Evolutionary conservation across 2,797 vertebrate genomes (phyloP), one percentile per base, ranked within the genome.

Genomic region (Urocyon cinereoargenteus): DNA sequence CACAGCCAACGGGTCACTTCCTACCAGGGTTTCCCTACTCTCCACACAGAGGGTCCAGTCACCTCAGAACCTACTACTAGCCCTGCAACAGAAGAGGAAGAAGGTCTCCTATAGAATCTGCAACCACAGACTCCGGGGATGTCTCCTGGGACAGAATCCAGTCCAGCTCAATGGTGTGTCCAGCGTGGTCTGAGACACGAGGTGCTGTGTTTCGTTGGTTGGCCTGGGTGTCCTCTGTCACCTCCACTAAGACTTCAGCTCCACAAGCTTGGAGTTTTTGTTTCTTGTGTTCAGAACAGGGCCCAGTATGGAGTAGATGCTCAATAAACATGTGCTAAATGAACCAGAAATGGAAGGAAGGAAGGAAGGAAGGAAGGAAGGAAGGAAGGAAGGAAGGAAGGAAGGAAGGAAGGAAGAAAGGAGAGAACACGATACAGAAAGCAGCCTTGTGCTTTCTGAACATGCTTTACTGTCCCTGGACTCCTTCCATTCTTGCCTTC

Each of bases 131-230:
- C 62, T 8, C 40, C 14, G n/a, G 21, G 53, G 49, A 22, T 14
- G 15, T 12, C 19, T 6, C 53, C 15, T 28, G n/a, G n/a, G 18
- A 59, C 18, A 5, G 45, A 62, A 16, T 9, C 26, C 62, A 61
- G 18, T 18, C 18, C 3, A 0, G 36, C 31, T 21, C 12, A 11
- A 13, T 6, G 1, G 5, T 5, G 11, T 0, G 13, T 14, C n/a
- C 84, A 34, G 31, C 1, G 0, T 22, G 13, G 0, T 51, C 61
- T 0, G 6, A 61, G 75, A 81, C 2, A 6, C 0, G 0, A 40
- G 64, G 18, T 6, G 3, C 73, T 12, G 31, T 2, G 2, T 72
- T 22, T 5, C 0, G 16, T 22, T 62, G 36, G 62, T 28, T 16
- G 73, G 34, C 62, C 3, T 0, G 3, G 4, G 72, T 31, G 51